phyloP scores from a whole-genome alignment of 2,113 vertebrate species.

The Turnix velox region DNA sequence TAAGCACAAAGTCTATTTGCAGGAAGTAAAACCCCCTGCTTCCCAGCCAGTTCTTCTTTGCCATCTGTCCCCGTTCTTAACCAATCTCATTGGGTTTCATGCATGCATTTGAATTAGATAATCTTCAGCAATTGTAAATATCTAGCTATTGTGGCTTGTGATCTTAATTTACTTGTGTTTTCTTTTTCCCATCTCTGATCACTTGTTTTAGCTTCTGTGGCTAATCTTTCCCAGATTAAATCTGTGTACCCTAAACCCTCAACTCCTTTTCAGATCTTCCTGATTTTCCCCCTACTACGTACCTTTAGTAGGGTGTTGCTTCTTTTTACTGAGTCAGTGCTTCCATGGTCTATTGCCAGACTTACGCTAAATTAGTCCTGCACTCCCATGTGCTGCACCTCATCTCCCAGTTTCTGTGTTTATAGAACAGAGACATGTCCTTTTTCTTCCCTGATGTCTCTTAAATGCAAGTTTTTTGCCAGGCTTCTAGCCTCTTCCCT shows the following conservation, averaged over 20 bases:
- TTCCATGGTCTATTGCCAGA: background rate
- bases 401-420: background rate
- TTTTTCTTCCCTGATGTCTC: background rate
- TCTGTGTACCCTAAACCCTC: background rate
- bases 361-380: background rate
- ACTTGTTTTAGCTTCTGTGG: background rate
- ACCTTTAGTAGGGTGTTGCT: conserved; percentile 19
- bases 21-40: conserved; percentile 42
- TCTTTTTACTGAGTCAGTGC: conserved; percentile 9
- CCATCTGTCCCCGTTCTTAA: conserved; percentile 54
- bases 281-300: conserved; percentile 1
- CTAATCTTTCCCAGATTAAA: background rate
- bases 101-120: background rate
- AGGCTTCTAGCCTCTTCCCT: background rate
- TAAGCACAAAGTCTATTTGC: conserved; percentile 39
- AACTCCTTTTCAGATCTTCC: background rate
- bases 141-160: background rate
- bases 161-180: background rate
- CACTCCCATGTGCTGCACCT: background rate
- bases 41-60: conserved; percentile 16
- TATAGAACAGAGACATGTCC: background rate
- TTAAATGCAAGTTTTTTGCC: background rate
- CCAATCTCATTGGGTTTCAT: background rate
- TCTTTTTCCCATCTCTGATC: background rate
- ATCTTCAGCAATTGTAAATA: background rate